Base-by-base conservation (phyloP, 2,888 invertebrate genomes). In the Cyaniris semiargus region DNA sequence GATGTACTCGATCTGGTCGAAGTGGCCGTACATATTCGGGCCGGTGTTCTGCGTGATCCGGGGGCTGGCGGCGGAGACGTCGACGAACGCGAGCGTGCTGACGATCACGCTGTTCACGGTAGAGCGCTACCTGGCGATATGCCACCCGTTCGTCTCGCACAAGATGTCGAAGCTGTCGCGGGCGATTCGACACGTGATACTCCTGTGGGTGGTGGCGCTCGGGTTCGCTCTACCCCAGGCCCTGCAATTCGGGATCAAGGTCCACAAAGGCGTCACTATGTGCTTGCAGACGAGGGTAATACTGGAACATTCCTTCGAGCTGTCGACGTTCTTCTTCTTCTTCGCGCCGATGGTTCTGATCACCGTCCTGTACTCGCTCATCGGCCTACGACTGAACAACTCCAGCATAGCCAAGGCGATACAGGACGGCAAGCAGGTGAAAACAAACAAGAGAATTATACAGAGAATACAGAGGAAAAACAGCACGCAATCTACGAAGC, bases 151-250 rank as follows among this genome's bases (percentile, higher is more conserved):
- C 82, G 86, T 95, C 56, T 95, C 95, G 5, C 98, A 98, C 86
- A 97, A 97, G 79, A 97, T 98, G 96, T 98, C 98, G 5, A 97
- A 97, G 84, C 91, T 98, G 66, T 96, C 97, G 21, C 94, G 98
- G 48, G 98, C 97, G 13, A 94, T 97, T 78, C 97, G 96, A 85
- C 96, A 97, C 83, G 97, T 98, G 66, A 88, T 97, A 31, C 90
- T 95, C 70, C 95, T 98, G 80, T 99, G 98, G 98, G 86, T 97
- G 76, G 90, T 96, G 0, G 96, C 98, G 0, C 89, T 98, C 81
- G 93, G 95, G 79, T 89, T 96, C 83, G 97, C 97, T 0, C 90
- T 97, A 70, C 97, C 97, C 0, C 97, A 97, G 86, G 97, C 91
- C 13, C 83, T 94, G 66, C 86, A 91, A 53, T 88, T 95, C 82